Evolutionary conservation across 2,797 vertebrate species (phyloP).

Genomic region (Miichthys miiuy): DNA sequence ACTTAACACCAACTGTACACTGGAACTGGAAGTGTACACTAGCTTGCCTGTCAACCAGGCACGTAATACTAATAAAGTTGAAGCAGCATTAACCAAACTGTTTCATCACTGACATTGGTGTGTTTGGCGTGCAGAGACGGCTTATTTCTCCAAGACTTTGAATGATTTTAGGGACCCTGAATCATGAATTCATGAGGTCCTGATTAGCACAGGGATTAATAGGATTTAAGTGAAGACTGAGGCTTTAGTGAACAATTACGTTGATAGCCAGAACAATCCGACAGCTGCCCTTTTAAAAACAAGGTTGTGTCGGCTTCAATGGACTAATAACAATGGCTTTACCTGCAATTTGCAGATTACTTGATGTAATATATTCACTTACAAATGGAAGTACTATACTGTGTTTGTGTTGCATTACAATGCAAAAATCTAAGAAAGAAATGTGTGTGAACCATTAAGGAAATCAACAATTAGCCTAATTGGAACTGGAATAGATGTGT

Average conservation of each 20-base stretch:
- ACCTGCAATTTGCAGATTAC: not conserved
- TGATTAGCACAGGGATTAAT: slow-evolving; percentile 26
- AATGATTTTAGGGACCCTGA: slow-evolving; percentile 1
- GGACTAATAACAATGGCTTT: not conserved
- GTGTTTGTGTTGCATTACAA: not conserved
- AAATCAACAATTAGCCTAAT: not conserved
- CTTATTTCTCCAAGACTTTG: not conserved
- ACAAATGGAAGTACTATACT: not conserved
- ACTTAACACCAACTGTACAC: not conserved
- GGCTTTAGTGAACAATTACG: slow-evolving; percentile 12
- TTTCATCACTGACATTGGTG: not conserved
- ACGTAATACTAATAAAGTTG: not conserved
- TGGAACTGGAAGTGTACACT: not conserved
- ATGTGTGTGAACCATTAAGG: not conserved
- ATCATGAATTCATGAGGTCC: slow-evolving; percentile 7
- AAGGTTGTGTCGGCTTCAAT: not conserved
- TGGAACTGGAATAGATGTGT: not conserved
- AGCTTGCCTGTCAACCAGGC: slow-evolving; percentile 1
- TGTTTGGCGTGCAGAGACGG: not conserved
- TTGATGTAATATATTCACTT: not conserved
- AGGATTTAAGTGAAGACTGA: slow-evolving; percentile 24
- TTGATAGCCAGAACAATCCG: not conserved
- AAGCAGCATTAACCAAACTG: slow-evolving; percentile 1
- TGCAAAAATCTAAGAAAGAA: not conserved
- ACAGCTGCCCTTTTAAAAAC: slow-evolving; percentile 9